phyloP scores from a whole-genome alignment of 2,113 vertebrate genomes.

The Petromus typicus region DNA sequence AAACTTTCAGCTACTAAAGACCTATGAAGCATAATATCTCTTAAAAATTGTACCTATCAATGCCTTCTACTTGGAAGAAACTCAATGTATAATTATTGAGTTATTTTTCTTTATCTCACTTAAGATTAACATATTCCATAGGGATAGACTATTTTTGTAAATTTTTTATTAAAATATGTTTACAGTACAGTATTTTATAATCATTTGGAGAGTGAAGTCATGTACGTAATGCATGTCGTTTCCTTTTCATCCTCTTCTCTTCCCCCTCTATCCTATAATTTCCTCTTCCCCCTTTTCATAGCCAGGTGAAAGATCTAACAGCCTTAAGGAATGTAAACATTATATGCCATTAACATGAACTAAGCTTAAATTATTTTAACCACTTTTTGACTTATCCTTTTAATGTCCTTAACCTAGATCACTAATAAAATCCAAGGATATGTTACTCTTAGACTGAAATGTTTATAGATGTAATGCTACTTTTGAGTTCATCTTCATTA shows the following conservation, averaged over 20 bases:
- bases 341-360: neutral
- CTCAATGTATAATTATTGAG: neutral
- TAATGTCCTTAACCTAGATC: neutral
- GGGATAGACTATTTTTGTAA: neutral
- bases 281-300: neutral
- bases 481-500: neutral
- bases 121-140: neutral
- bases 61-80: neutral
- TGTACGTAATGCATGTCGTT: neutral
- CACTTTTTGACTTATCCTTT: neutral
- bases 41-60: neutral
- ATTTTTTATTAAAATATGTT: neutral
- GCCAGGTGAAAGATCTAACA: neutral
- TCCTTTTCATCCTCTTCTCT: neutral
- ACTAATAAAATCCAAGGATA: neutral
- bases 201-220: neutral
- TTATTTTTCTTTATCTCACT: neutral
- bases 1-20: neutral
- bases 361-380: neutral
- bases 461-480: neutral
- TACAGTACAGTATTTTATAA: neutral
- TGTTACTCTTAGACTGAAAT: neutral
- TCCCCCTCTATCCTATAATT: neutral
- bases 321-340: neutral
- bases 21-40: neutral